Evolutionary conservation across 1,140 invertebrate genomes (phyloP).

Genomic region (Gonioctena quinquepunctata): DNA sequence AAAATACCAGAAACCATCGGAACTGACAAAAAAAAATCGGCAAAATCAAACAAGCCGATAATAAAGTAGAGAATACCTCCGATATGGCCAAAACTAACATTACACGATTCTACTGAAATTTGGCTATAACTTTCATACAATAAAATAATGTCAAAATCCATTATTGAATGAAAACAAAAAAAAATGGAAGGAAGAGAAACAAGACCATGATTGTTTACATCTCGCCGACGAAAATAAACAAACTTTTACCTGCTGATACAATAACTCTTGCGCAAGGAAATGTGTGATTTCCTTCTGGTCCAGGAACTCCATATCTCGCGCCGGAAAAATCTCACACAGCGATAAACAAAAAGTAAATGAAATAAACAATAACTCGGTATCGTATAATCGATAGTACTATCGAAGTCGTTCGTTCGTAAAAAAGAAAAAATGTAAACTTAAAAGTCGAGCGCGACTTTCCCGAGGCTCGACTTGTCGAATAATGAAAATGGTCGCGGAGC

Average conservation of each 20-base stretch:
- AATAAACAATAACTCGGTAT: neutral
- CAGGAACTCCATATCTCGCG: conserved; percentile 58
- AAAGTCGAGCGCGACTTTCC: conserved; percentile 32
- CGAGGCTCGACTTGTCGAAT: conserved; percentile 46
- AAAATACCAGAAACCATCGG: no score
- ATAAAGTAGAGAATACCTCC: no score
- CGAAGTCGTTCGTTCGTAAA: conserved; percentile 50
- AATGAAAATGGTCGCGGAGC: conserved; percentile 43
- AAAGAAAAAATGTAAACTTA: conserved; percentile 25
- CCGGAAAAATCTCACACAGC: conserved; percentile 4
- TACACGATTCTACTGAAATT: no score
- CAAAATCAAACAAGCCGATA: no score
- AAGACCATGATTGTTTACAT: no score
- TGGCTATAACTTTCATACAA: no score
- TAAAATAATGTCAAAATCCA: no score
- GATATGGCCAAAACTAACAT: no score
- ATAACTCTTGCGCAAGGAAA: conserved; percentile 78
- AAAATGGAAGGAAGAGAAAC: no score
- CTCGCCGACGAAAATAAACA: neutral
- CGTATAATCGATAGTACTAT: conserved; percentile 4
- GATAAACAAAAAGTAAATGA: conserved; percentile 11
- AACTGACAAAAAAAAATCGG: no score
- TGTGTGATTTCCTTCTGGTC: conserved; percentile 79
- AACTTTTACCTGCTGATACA: conserved; percentile 64
- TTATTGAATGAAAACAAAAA: no score